These are phyloP conservation scores for Malurus cyaneus DNA, from an alignment of 2,113 vertebrate genomes.

Conservation along the genomic window DNA sequence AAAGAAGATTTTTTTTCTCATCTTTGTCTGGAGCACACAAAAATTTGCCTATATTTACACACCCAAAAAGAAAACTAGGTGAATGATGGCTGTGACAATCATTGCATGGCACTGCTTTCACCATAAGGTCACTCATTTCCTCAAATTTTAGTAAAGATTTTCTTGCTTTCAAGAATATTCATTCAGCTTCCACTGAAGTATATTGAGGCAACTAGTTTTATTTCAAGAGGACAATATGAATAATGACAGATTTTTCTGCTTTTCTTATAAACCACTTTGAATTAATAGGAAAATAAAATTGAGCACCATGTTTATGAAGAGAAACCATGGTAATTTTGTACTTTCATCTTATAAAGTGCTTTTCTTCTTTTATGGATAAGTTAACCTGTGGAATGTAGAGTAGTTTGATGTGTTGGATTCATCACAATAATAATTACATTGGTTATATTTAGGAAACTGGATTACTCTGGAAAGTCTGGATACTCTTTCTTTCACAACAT, in stretches of 20 bases:
- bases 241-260: background rate
- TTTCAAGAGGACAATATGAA: background rate
- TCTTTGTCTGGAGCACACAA: background rate
- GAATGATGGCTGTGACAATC: rapidly evolving
- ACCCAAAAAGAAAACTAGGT: background rate
- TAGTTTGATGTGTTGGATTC: background rate
- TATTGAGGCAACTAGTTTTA: background rate
- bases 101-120: background rate
- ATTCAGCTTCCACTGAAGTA: background rate
- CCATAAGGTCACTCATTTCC: background rate
- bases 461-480: background rate
- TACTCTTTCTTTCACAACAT: background rate
- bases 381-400: background rate
- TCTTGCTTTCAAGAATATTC: background rate
- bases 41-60: background rate
- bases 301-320: background rate
- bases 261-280: background rate
- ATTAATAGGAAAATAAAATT: background rate
- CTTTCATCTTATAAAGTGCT: background rate
- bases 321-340: background rate
- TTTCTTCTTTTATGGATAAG: too few species aligned
- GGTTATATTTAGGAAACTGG: background rate
- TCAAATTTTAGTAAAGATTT: background rate
- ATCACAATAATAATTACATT: background rate
- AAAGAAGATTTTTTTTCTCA: background rate